phyloP scores from a whole-genome alignment of 2,797 vertebrate species.

The Salmo trutta region DNA sequence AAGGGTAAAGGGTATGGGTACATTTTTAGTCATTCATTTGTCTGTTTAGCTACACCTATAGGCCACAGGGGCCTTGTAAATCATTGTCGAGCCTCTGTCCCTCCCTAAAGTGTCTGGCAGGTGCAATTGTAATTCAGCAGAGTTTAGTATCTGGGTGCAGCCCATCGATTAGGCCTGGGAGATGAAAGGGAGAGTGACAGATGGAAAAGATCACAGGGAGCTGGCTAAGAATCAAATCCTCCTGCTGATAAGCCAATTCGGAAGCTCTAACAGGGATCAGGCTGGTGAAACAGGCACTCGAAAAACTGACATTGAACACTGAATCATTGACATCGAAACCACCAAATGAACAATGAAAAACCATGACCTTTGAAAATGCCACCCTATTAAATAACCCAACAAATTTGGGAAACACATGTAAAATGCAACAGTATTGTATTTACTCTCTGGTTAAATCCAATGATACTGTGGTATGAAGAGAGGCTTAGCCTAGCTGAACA shows the following conservation, averaged over 20 bases:
- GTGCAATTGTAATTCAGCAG: conserved; percentile 42
- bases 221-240: conserved; percentile 57
- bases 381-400: conserved; percentile 71
- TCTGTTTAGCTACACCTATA: conserved; percentile 18
- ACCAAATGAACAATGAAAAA: conserved; percentile 74
- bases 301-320: conserved; percentile 69
- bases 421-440: conserved; percentile 69
- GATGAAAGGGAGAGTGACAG: conserved; percentile 56
- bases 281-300: conserved; percentile 56
- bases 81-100: conserved; percentile 18
- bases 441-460: conserved; percentile 55
- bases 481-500: conserved; percentile 32
- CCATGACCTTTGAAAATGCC: conserved; percentile 80
- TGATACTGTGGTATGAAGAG: conserved; percentile 22
- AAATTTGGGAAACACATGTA: conserved; percentile 66
- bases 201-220: conserved; percentile 60
- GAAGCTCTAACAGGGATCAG: conserved; percentile 52
- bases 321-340: conserved; percentile 65
- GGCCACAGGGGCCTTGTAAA: conserved; percentile 14
- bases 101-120: conserved; percentile 17
- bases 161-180: conserved; percentile 12
- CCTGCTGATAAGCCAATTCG: conserved; percentile 40
- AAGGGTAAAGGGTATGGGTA: conserved; percentile 22
- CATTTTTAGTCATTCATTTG: background rate
- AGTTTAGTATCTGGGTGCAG: conserved; percentile 31